Base-by-base conservation (phyloP, 2,113 vertebrate genomes). In the Paramormyrops kingsleyae region DNA sequence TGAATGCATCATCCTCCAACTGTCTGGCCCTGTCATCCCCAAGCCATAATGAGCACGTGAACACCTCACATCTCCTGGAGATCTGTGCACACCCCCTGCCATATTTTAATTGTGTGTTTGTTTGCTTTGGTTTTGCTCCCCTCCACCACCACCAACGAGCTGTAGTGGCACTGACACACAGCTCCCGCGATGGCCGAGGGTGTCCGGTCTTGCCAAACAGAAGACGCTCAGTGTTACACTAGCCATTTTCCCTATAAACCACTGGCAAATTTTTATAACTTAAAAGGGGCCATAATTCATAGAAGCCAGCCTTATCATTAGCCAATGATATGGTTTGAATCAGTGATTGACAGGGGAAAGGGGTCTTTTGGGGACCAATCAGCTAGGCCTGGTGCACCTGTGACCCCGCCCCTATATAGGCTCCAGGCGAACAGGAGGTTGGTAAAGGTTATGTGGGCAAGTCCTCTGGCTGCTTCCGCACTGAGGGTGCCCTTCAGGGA, bases 91-190 rank as follows among this genome's bases (percentile, higher is more conserved):
- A 74, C 35, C 42, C 15, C 59, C 50, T 39, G 2, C 86, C 88
- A 39, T 93, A 90, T 90, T 90, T 88, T 95, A 94, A 95, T 94
- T 94, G 91, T 93, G 87, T 91, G 89, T 94, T 95, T 96, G 94
- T 95, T 95, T 95, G 91, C 92, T 84, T 90, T 91, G 27, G 46
- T 90, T 42, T 56, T 87, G 50, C 87, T 42, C 66, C 87, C 83
- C 59, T 52, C 47, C 74, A 84, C 84, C 59, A 46, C 89, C 49
- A 50, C 49, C 15, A 53, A 88, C 84, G 87, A 7, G 24, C 91
- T 84, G 39, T 15, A 83, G 17, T 9, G 12, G 1, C 42, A 66
- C 62, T 90, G 89, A 89, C 88, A 92, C 91, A 92, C 80, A 89
- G 66, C 92, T 91, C 89, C 91, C 9, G 87, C 88, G 70, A 90